These are phyloP conservation scores for Neosalanx taihuensis DNA, from an alignment of 2,797 vertebrate species.

Conservation along the genomic window DNA sequence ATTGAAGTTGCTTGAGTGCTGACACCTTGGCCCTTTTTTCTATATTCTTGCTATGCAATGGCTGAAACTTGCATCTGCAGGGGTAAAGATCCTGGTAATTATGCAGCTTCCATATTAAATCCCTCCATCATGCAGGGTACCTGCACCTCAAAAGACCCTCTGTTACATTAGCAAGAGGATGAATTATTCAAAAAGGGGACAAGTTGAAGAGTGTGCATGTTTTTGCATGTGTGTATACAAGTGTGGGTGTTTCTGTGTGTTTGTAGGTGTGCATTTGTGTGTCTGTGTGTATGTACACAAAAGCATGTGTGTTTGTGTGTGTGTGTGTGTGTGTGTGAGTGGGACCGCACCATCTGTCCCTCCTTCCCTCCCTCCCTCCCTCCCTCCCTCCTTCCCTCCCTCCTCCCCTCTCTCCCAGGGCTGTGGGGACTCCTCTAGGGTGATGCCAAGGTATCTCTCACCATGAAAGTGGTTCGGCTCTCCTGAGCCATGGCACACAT, in stretches of 20 bases:
- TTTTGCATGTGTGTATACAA: conserved; percentile 8
- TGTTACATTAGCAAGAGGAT: conserved; percentile 65
- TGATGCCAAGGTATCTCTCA: conserved; percentile 63
- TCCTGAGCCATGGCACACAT: conserved; percentile 61
- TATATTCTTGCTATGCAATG: conserved; percentile 39
- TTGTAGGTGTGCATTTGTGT: neutral
- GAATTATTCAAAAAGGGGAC: conserved; percentile 73
- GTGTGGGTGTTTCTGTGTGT: conserved; percentile 55
- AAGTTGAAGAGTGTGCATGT: conserved; percentile 10
- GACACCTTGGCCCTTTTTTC: conserved; percentile 25
- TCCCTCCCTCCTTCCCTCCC: conserved; percentile 14
- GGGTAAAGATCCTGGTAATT: conserved; percentile 46
- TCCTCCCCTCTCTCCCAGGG: conserved; percentile 48
- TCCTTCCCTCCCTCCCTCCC: conserved; percentile 14
- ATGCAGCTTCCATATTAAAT: conserved; percentile 57
- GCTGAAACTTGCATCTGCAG: conserved; percentile 57
- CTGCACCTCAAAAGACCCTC: conserved; percentile 73
- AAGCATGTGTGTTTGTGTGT: conserved; percentile 75
- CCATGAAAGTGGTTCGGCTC: conserved; percentile 55
- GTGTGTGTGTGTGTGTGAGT: conserved; percentile 73
- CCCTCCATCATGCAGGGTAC: conserved; percentile 57
- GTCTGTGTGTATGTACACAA: conserved; percentile 65
- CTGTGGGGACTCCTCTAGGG: conserved; percentile 67
- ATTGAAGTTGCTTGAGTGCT: conserved; percentile 29
- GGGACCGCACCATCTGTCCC: conserved; percentile 31